phyloP scores from a whole-genome alignment of 2,797 vertebrate species.

The Eutrigla gurnardus region DNA sequence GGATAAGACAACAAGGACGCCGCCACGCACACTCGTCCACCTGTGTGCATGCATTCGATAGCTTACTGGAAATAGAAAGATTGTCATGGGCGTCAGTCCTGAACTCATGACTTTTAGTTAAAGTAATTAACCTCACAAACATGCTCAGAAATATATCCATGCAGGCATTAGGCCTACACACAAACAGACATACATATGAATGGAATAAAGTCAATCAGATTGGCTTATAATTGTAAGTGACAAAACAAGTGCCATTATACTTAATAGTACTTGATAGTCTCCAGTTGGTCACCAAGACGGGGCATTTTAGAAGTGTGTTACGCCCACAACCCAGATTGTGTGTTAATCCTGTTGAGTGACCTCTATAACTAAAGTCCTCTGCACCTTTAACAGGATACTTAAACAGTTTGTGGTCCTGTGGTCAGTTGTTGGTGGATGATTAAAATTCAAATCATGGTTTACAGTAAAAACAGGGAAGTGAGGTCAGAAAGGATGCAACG shows the following conservation, averaged over 20 bases:
- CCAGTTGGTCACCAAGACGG: background rate
- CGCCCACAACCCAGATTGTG: background rate
- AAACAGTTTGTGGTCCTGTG: constrained; percentile 12
- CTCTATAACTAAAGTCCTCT: background rate
- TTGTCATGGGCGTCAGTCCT: constrained; percentile 3
- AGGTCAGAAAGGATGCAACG: constrained; percentile 36
- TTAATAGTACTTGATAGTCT: background rate
- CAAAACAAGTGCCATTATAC: constrained; percentile 1
- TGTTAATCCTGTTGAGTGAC: background rate
- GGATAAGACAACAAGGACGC: constrained; percentile 26
- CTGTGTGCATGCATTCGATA: constrained; percentile 14
- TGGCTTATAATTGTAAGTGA: background rate
- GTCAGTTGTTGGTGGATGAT: constrained; percentile 11
- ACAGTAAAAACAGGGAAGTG: constrained; percentile 31
- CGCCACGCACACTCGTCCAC: constrained; percentile 9
- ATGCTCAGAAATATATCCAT: background rate
- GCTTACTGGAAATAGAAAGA: constrained; percentile 46
- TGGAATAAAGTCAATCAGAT: background rate
- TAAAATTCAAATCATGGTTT: constrained; percentile 42
- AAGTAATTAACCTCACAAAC: background rate
- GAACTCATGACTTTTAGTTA: background rate
- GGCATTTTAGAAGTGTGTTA: background rate
- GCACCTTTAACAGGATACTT: constrained; percentile 1
- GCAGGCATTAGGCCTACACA: background rate
- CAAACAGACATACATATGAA: background rate